Evolutionary conservation across 2,797 vertebrate species (phyloP), one percentile per base, ranked within the genome.

Genomic region (Rhabdophis nuchalis): DNA sequence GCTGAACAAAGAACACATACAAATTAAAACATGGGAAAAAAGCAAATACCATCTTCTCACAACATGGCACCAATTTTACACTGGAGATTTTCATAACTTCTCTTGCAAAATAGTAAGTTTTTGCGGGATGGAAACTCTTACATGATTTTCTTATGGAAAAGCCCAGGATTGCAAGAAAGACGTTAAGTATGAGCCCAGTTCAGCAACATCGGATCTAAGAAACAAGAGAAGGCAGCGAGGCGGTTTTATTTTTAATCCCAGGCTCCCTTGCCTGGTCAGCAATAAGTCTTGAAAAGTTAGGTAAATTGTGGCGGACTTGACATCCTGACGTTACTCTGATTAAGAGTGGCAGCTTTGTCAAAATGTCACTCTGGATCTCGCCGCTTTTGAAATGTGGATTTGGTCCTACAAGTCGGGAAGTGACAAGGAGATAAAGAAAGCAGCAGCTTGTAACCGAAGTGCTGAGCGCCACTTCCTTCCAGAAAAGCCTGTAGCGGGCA

Each of bases 291-390:
- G 54, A 92, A 32, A 16, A 86, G 58, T 46, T 11, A 88, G 86
- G 86, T 72, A 86, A 46, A 85, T 16, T 85, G 86, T 92, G 86
- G 58, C n/a, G 20, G 53, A 58, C 88, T 50, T 88, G 91, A 90
- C 89, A 60, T 85, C 56, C 54, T 53, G 86, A 72, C 6, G 13
- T 41, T 58, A n/a, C 23, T 36, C 85, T 88, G 86, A 91, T 90
- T 68, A 41, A 88, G 89, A 72, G 52, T 88, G 89, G 89, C 91
- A 89, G 72, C 52, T 92, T 90, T 90, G 86, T 90, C 89, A 72
- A 85, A 88, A 88, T 27, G 89, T 93, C 93, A 88, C 86, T 58
- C 72, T 68, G 58, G 41, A 88, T 90, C 50, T 25, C 41, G 68
- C 29, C 16, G 16, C 72, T 92, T 87, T 88, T 64, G 86, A 89